These are phyloP conservation scores for Halictus rubicundus DNA, from an alignment of 1,140 invertebrate genomes.

Conservation along the genomic window DNA sequence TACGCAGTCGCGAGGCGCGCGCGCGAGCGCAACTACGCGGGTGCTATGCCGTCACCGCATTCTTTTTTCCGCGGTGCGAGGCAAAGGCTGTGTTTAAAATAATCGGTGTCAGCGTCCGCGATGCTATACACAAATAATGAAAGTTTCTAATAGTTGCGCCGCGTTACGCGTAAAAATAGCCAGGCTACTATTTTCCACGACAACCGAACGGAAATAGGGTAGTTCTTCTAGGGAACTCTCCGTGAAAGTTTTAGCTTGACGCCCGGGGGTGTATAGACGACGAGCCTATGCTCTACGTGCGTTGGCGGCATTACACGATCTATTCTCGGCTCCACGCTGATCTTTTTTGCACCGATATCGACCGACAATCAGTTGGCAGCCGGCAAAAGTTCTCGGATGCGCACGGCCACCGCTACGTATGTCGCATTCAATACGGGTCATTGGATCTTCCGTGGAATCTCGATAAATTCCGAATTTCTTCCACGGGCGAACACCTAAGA, in stretches of 20 bases:
- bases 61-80: neutral
- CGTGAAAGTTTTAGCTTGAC: constrained; percentile 29
- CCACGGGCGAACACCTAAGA: too few species aligned
- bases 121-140: neutral
- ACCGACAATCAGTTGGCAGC: constrained; percentile 23
- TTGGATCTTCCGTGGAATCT: neutral
- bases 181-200: constrained; percentile 19
- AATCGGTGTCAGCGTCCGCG: constrained; percentile 18
- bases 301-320: constrained; percentile 19
- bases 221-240: neutral
- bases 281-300: neutral
- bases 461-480: neutral
- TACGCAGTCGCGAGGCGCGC: too few species aligned
- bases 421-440: neutral
- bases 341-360: constrained; percentile 24
- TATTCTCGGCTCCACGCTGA: constrained; percentile 9
- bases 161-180: too few species aligned
- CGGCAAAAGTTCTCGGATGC: neutral
- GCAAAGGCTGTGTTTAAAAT: neutral
- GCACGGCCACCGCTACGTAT: neutral
- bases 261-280: neutral
- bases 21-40: too few species aligned
- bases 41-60: too few species aligned
- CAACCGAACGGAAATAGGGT: constrained; percentile 47
- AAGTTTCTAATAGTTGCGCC: neutral